Evolutionary conservation across 2,888 invertebrate genomes (phyloP).

Genomic region (Perdita meconis): DNA sequence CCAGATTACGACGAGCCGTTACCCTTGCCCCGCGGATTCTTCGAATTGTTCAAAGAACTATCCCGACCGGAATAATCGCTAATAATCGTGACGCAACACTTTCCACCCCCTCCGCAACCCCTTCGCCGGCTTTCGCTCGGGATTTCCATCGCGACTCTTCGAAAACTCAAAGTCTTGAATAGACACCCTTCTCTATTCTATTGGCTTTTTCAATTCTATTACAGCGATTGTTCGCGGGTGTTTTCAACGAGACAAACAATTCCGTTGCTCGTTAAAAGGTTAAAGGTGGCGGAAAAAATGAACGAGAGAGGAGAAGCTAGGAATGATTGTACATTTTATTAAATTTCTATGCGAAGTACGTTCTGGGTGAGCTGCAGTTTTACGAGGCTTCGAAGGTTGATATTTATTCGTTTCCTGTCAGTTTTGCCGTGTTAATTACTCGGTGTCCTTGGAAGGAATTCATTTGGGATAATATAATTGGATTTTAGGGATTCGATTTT

Average conservation of each 20-base stretch:
- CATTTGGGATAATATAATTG: too few relatives aligned
- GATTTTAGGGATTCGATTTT: too few relatives aligned
- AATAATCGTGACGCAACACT: background rate
- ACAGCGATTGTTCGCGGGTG: background rate
- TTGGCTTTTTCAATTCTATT: background rate
- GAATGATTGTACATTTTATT: constrained; percentile 2
- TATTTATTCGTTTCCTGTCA: background rate
- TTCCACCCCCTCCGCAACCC: background rate
- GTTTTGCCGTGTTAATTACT: background rate
- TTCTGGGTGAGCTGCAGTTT: background rate
- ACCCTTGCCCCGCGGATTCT: constrained; percentile 20
- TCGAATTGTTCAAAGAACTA: constrained; percentile 11
- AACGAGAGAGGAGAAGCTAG: background rate
- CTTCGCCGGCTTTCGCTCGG: background rate
- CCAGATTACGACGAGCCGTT: constrained; percentile 1
- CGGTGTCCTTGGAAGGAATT: background rate
- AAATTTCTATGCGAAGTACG: background rate
- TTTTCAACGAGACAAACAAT: background rate
- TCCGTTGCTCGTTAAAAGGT: background rate
- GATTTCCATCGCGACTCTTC: background rate
- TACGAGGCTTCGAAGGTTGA: background rate
- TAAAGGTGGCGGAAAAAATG: constrained; percentile 1
- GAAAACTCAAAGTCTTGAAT: background rate
- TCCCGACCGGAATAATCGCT: background rate
- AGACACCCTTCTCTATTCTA: background rate